Evolutionary conservation across 2,888 invertebrate genomes (phyloP).

Genomic region (Tanytarsus gracilentus): DNA sequence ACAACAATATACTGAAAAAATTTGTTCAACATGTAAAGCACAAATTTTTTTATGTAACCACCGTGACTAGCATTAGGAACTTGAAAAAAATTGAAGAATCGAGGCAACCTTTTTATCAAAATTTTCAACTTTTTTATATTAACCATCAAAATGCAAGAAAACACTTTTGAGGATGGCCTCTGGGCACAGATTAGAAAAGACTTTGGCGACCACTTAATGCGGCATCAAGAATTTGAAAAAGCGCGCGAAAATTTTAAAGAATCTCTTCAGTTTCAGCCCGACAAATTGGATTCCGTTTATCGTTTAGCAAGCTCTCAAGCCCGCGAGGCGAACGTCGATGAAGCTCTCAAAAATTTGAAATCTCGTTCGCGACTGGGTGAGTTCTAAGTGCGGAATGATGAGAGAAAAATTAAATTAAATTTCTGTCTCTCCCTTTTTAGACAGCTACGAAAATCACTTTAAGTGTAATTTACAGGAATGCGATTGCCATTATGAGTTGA

Average conservation of each 20-base stretch:
- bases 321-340: neutral
- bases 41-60: no score
- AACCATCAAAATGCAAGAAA: no score
- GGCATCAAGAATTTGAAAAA: neutral
- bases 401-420: no score
- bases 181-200: conserved; percentile 7
- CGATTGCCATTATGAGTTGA: conserved; percentile 9
- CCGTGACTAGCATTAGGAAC: no score
- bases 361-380: no score
- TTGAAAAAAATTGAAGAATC: no score
- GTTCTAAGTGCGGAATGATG: no score
- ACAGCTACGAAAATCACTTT: neutral
- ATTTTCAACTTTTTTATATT: no score
- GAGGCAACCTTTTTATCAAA: no score
- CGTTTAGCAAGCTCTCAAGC: neutral
- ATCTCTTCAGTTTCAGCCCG: neutral
- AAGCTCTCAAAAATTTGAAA: conserved; percentile 11
- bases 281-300: conserved; percentile 20
- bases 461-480: conserved; percentile 21
- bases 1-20: no score
- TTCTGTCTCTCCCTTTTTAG: neutral
- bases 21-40: no score
- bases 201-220: conserved; percentile 9
- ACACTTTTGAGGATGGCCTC: neutral
- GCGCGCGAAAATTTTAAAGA: conserved; percentile 7